Percentiles rank a stretch among this genome's conserved stretches.
Evolutionary conservation across 2,888 invertebrate species (phyloP).

Genomic region (Pyrrhia umbra): DNA sequence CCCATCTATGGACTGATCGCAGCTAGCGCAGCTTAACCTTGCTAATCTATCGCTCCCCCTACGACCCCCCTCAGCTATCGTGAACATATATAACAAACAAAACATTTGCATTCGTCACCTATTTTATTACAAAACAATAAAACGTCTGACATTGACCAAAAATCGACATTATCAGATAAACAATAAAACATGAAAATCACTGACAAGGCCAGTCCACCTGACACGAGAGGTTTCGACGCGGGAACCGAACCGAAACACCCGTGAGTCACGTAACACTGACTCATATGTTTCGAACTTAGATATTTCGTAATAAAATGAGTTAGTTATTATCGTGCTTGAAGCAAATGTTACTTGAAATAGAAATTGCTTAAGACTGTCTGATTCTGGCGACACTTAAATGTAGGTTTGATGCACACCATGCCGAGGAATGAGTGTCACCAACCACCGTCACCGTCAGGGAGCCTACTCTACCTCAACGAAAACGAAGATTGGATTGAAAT

Average conservation of each 20-base stretch:
- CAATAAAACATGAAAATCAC: constrained; percentile 55
- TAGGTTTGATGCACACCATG: too few species aligned
- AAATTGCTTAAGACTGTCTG: not conserved
- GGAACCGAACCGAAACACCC: constrained; percentile 66
- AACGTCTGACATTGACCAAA: constrained; percentile 30
- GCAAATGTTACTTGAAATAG: not conserved
- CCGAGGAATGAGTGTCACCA: too few species aligned
- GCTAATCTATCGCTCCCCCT: too few species aligned
- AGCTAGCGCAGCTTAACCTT: too few species aligned
- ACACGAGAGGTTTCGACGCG: constrained; percentile 43
- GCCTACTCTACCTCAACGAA: too few species aligned
- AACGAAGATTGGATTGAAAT: too few species aligned
- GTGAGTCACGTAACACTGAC: constrained; percentile 60
- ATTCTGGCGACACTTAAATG: not conserved
- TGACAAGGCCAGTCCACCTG: constrained; percentile 61
- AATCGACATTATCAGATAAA: constrained; percentile 30
- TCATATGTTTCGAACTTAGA: constrained; percentile 44
- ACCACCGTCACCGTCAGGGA: too few species aligned
- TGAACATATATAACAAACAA: not conserved
- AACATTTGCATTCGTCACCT: not conserved
- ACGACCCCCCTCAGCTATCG: too few species aligned
- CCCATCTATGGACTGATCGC: too few species aligned
- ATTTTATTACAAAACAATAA: constrained; percentile 5
- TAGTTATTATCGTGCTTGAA: not conserved
- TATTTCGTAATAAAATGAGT: constrained; percentile 23